Base-by-base conservation (phyloP, 2,113 vertebrate species). In the Vulpes vulpes region DNA sequence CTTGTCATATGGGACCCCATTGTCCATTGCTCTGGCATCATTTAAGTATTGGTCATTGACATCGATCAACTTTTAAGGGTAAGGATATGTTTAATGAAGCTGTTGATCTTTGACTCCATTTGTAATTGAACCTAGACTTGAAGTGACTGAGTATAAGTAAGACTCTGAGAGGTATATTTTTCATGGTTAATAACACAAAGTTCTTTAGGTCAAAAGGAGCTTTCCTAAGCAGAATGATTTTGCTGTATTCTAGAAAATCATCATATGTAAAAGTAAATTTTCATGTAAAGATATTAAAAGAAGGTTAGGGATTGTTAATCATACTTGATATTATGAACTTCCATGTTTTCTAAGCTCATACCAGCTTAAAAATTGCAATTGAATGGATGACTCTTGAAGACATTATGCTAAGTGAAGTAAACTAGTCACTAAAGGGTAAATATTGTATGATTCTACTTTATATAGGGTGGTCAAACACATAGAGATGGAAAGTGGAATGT, bases 41-140 rank as follows among this genome's bases (percentile, higher is more conserved):
- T 93, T 96, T 97, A 96, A 89, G 53, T 97, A 67, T 93, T 94
- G 92, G 65, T 93, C 53, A 93, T 89, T 95, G 82, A 62, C 85
- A 96, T 65, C 43, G 60, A 78, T 94, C 71, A 91, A 89, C 95
- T 95, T 97, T 96, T 94, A 85, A 80, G 89, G 82, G 95, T 96
- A 97, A 97, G 86, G 89, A 86, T 93, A 86, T 97, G 60, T 95
- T 97, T 95, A 95, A 93, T 92, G 94, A 96, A 96, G 81, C 86
- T 97, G 94, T 95, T 97, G 86, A 93, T 89, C 53, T 95, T 81
- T 97, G 71, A 38, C 71, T 97, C 65, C 89, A 51, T 96, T 97
- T 97, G 51, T 96, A 87, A 94, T 74, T 94, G 53, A 88, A 76
- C 27, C 32, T 97, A 84, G 51, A 88, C 23, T 95, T 95, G 92